These are phyloP conservation scores for Smutsia gigantea DNA, from an alignment of 2,797 vertebrate genomes.

Conservation along the genomic window DNA sequence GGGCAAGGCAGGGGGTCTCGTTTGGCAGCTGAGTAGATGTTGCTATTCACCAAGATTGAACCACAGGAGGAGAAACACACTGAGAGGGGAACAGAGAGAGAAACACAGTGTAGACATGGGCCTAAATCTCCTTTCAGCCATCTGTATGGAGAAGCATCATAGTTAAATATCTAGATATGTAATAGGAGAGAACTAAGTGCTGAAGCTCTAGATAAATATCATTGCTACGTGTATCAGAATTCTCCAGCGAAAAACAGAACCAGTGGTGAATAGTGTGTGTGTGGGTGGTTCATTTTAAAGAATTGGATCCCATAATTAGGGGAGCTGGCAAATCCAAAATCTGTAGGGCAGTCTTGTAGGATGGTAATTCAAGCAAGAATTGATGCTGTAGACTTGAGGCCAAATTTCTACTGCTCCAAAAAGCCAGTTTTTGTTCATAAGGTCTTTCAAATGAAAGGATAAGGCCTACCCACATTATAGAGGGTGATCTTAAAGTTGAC, in stretches of 20 bases:
- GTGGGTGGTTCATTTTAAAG: background rate
- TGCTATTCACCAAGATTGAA: background rate
- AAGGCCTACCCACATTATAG: background rate
- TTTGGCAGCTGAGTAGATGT: no score
- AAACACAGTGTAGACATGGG: background rate
- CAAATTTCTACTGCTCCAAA: background rate
- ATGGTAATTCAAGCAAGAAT: background rate
- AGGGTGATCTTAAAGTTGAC: background rate
- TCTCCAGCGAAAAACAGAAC: background rate
- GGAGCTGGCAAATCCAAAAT: background rate
- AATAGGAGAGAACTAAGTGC: background rate
- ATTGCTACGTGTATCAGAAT: background rate
- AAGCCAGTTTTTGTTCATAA: background rate
- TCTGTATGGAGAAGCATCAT: background rate
- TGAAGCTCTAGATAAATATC: background rate
- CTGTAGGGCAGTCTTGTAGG: background rate
- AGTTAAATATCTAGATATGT: background rate
- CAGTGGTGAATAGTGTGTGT: background rate
- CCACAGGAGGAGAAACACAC: background rate
- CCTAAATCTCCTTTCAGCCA: background rate
- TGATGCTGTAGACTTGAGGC: background rate
- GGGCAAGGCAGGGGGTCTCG: background rate
- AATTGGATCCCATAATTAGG: background rate
- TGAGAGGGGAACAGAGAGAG: background rate
- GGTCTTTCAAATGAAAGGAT: background rate